Evolutionary conservation across 1,140 invertebrate species (phyloP), one percentile per base, ranked within the genome.

Genomic region (Aphelinus certus): DNA sequence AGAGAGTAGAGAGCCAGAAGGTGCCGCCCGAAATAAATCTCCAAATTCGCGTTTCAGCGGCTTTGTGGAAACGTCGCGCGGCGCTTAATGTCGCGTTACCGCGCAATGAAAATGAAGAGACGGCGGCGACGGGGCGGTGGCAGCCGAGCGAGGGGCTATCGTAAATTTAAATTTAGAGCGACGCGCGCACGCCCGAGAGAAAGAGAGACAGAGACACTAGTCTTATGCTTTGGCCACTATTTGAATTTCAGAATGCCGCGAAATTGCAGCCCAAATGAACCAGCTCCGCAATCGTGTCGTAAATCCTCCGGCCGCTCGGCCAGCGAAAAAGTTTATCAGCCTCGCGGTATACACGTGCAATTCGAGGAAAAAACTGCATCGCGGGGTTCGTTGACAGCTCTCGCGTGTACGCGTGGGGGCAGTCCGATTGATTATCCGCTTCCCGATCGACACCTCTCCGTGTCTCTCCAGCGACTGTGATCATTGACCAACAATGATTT

Each of bases 101-200:
- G 75, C 64, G 56, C 67, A 66, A 66, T 77, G 70, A 71, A 66
- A 66, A 72, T 69, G 43, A 65, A 55, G 69, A 72, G 70, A 64
- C 60, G 26, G 26, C 26, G 26, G 26, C 26, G 26, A 26, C 26
- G 26, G 26, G 51, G 45, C 10, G 60, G 75, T 51, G 72, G 71
- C 76, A 63, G 75, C 61, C 57, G 73, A 77, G 68, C 77, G 75
- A 73, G 72, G 48, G 62, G 48, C 49, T 60, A 80, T 81, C 79
- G 81, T 81, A 82, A 83, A 83, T 82, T 81, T 82, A 81, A 83
- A 83, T 83, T 81, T 82, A 79, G 80, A 53, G 51, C 75, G 77
- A 76, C 26, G 26, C 43, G 69, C 72, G 68, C 64, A 48, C 51
- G 57, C 26, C 26, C 26, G 26, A 26, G 26, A 26, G 26, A 26